Conservation (phyloP, 2,888 invertebrate genomes). For the Caradrina kadenii region DNA sequence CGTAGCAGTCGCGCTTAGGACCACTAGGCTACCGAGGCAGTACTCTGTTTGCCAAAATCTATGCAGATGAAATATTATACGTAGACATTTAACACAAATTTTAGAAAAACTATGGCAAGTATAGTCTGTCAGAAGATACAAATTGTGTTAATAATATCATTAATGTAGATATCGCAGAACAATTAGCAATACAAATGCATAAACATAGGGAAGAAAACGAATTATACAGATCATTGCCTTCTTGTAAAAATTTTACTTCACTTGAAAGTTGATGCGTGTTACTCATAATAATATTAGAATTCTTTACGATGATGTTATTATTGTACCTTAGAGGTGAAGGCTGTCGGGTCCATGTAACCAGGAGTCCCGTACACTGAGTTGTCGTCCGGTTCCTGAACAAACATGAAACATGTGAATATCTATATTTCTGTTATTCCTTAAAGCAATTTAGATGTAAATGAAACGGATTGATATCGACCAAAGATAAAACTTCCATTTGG, state of each 20-base stretch:
- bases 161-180: neutral
- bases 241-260: neutral
- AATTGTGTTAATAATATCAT: neutral
- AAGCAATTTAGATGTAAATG: too few relatives aligned
- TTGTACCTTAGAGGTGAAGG: slow-evolving; percentile 93
- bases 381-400: slow-evolving; percentile 92
- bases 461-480: neutral
- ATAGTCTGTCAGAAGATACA: neutral
- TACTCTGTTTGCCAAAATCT: too few relatives aligned
- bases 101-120: neutral
- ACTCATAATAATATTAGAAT: neutral
- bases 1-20: too few relatives aligned
- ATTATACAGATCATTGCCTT: neutral
- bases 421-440: too few relatives aligned
- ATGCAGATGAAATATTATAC: neutral
- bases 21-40: too few relatives aligned
- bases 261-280: neutral
- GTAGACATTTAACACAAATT: neutral
- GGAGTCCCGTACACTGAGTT: slow-evolving; percentile 92
- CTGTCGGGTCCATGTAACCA: slow-evolving; percentile 95
- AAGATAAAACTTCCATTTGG: too few relatives aligned
- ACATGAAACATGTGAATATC: slow-evolving; percentile 16
- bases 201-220: neutral
- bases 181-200: neutral
- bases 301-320: neutral